Base-by-base conservation (phyloP, 2,113 vertebrate species). In the Colistium nudipinnis region DNA sequence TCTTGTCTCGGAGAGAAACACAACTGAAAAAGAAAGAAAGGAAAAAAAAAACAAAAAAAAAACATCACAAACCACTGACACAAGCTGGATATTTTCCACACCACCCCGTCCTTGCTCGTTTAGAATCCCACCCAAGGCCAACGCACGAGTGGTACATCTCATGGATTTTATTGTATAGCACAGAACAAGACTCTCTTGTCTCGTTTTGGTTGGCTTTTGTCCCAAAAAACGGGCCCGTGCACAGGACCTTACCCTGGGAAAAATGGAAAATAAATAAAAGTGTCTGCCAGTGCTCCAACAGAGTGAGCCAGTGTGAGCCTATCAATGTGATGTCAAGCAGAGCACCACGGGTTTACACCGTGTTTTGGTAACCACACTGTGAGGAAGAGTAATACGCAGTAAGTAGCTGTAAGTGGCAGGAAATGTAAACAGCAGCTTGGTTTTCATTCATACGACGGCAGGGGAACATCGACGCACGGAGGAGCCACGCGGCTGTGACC, bases 81-180 rank as follows among this genome's bases (percentile, higher is more conserved):
- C 78, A 11, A 48, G 83, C 88, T 88, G 88, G 88, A 86, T 78
- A 72, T 43, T 74, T 76, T 90, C 86, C 69, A 67, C 71, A 69
- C 63, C 60, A 56, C 61, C 59, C 39, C 28, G 20, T 11, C 36
- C 59, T 72, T 62, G 56, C 81, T 78, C 70, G 57, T 63, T 51
- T 30, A 57, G 51, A 64, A 74, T 44, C 62, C 41, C 70, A 56
- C 19, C 57, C 83, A 74, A 86, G 77, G 79, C 74, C 80, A 70
- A 53, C 24, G 36, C 76, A 78, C 62, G 27, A 78, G 70, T 59
- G 62, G 20, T 51, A 16, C 27, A 73, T 68, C 57, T 38, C 57
- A 75, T 20, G 12, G 10, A 49, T 48, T 51, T 63, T 13, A 43
- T 49, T 54, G 31, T 45, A 11, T 35, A 25, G 17, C 30, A 59